Base-by-base conservation (phyloP, 2,888 invertebrate genomes). In the Oxystoma pomonae region DNA sequence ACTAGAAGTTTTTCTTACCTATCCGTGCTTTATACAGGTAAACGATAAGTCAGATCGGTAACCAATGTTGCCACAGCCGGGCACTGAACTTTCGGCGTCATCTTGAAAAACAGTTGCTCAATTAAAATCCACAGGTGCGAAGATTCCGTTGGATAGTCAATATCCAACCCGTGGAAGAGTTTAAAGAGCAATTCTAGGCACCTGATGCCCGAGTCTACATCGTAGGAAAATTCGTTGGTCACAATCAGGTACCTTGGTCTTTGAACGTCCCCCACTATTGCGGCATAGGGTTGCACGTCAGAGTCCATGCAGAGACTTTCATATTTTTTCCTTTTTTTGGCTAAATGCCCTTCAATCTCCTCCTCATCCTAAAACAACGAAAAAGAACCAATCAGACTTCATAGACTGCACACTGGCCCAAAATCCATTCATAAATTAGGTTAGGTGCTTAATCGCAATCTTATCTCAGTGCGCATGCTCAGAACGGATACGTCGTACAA, bases 101-200 rank as follows among this genome's bases (percentile, higher is more conserved):
- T 63, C 20, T 63, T 1, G 52, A 63, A 63, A 56, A 59, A 49
- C 3, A 57, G 2, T 19, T 63, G 22, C 49, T 63, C 55, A 2
- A 63, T 7, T 20, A 63, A 63, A n/a, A 56, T 49, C 63, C 63
- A 63, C 22, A 63, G 17, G 56, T 59, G 63, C 16, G 20, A 50
- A 55, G 49, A 17, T 59, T 59, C 63, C n/a, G 21, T n/a, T 1
- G 63, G 63, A 18, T 55, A 63, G 9, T 59, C 63, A 16, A 63
- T 22, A 20, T 63, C 59, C 9, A 63, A 50, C 9, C 49, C 55
- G 20, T 63, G 56, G 50, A 55, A 63, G 16, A 63, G 55, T 55
- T 63, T 63, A 59, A 59, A 63, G n/a, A 59, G 20, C n/a, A 59
- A 51, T 52, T 61, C 57, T 22, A 63, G 51, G 20, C 60, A 57